Conservation (phyloP, 37 sponge, comb jelly and placozoan genomes). For the Beroe ovata region DNA sequence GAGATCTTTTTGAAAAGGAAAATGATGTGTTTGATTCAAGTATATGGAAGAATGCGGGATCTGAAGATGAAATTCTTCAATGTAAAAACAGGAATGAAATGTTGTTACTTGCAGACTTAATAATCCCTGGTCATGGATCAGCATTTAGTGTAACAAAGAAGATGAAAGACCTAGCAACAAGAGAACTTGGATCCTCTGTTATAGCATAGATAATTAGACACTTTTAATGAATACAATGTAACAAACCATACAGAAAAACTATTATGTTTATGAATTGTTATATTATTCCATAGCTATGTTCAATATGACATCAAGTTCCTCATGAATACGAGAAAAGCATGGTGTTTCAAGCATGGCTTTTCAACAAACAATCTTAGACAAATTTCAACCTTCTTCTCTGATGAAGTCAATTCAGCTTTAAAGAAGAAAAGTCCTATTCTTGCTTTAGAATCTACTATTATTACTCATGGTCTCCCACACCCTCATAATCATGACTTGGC, state of each 20-base stretch:
- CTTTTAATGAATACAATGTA: too few species aligned
- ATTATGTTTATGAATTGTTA: too few species aligned
- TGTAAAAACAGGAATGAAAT: neutral
- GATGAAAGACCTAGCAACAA: conserved; percentile 18
- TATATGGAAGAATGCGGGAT: conserved; percentile 52
- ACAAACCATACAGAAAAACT: too few species aligned
- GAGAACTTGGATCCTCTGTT: too few species aligned
- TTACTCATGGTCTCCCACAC: conserved; percentile 95
- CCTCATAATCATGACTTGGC: conserved; percentile 77
- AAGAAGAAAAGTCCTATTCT: conserved; percentile 73
- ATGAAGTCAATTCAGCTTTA: conserved; percentile 76
- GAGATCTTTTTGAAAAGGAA: conserved; percentile 61
- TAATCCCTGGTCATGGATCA: conserved; percentile 56
- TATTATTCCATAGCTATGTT: too few species aligned
- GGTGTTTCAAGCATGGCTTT: neutral
- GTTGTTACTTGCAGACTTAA: conserved; percentile 6
- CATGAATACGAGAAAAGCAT: neutral
- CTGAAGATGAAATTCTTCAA: conserved; percentile 40
- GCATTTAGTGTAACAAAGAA: conserved; percentile 1
- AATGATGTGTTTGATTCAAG: neutral
- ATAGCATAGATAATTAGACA: too few species aligned
- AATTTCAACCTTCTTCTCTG: neutral
- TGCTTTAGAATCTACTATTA: conserved; percentile 94
- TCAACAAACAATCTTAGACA: neutral
- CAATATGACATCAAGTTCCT: too few species aligned